These are phyloP conservation scores for Papilio polyxenes DNA, from an alignment of 1,140 invertebrate genomes.

Conservation along the genomic window DNA sequence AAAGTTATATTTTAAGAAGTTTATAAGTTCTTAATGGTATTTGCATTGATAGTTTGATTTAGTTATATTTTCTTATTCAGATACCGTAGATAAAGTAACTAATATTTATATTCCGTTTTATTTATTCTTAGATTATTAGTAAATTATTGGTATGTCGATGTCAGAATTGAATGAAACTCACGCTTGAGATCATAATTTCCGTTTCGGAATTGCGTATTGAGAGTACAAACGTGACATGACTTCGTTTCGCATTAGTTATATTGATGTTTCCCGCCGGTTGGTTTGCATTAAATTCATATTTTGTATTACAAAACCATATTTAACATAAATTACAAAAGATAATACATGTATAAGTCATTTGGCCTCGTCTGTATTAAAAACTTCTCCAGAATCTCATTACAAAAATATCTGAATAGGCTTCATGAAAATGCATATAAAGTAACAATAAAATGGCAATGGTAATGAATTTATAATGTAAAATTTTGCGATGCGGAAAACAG, in stretches of 20 bases:
- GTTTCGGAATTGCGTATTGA: slow-evolving; percentile 19
- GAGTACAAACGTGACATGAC: slow-evolving; percentile 1
- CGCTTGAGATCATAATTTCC: slow-evolving; percentile 14
- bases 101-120: background rate
- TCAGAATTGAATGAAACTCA: slow-evolving; percentile 18
- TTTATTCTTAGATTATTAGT: background rate
- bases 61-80: no score
- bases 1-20: no score
- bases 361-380: no score
- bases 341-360: no score
- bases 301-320: background rate
- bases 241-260: background rate
- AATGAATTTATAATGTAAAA: no score
- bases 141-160: slow-evolving; percentile 3
- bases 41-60: no score
- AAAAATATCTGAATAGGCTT: no score
- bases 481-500: no score
- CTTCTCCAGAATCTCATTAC: no score
- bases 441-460: no score
- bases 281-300: background rate
- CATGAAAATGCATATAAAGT: no score
- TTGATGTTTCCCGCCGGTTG: background rate
- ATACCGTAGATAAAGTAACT: background rate
- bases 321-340: background rate
- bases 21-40: no score